phyloP scores from a whole-genome alignment of 2,888 invertebrate species.

The Heteromurus nitidus region DNA sequence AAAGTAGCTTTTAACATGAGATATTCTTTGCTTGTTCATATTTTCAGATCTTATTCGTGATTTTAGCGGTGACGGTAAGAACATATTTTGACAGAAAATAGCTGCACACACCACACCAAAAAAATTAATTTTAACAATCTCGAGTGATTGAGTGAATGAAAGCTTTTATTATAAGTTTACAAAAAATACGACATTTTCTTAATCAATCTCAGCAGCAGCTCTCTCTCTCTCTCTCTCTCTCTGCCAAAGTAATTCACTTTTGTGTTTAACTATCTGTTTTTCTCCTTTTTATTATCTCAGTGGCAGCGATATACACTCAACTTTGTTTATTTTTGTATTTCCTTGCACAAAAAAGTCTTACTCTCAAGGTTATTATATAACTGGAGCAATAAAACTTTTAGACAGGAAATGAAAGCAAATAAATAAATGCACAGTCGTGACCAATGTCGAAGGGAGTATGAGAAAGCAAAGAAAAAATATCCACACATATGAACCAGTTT shows the following conservation, averaged over 20 bases:
- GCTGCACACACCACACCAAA: slow-evolving; percentile 17
- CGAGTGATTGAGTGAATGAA: slow-evolving; percentile 57
- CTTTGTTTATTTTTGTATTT: too few species aligned
- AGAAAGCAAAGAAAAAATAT: too few species aligned
- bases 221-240: neutral
- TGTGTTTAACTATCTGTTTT: too few species aligned
- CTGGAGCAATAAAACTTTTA: too few species aligned
- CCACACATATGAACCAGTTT: too few species aligned
- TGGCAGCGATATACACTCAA: too few species aligned
- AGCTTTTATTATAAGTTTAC: slow-evolving; percentile 26
- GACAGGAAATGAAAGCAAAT: too few species aligned
- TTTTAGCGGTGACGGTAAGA: slow-evolving; percentile 72
- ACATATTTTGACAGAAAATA: slow-evolving; percentile 61
- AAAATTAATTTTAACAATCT: neutral
- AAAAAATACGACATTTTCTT: neutral
- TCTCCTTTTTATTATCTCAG: neutral
- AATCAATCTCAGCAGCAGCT: slow-evolving; percentile 1
- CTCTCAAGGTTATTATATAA: slow-evolving; percentile 11
- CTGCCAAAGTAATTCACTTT: slow-evolving; percentile 2
- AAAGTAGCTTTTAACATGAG: slow-evolving; percentile 49
- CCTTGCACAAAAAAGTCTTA: slow-evolving; percentile 6
- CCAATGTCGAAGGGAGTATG: too few species aligned
- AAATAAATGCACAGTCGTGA: too few species aligned
- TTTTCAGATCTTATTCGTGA: slow-evolving; percentile 73
- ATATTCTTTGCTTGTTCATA: slow-evolving; percentile 63